These are phyloP conservation scores for Spatulosminthurus flaviceps DNA, from an alignment of 2,888 invertebrate species.

Conservation along the genomic window DNA sequence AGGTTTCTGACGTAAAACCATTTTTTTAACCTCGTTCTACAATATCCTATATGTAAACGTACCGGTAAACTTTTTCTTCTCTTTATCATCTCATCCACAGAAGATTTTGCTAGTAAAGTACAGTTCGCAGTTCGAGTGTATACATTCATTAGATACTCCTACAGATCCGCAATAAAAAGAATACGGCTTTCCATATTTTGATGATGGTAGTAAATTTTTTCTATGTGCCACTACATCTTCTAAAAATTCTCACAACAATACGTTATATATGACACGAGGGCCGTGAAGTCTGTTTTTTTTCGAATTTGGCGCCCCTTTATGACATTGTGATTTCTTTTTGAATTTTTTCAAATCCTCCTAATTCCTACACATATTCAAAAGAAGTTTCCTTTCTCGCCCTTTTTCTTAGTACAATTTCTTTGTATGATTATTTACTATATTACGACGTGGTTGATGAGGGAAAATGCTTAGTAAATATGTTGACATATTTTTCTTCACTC, in stretches of 20 bases:
- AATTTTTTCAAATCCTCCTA: too few species aligned
- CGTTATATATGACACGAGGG: background rate
- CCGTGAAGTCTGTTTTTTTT: background rate
- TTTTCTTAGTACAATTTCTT: background rate
- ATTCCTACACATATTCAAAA: too few species aligned
- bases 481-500: conserved; percentile 9
- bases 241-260: background rate
- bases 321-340: too few species aligned
- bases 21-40: conserved; percentile 14
- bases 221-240: background rate
- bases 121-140: too few species aligned
- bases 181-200: background rate
- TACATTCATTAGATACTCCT: too few species aligned
- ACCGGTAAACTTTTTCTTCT: background rate
- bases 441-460: background rate
- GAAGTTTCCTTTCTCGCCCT: too few species aligned
- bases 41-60: background rate
- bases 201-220: background rate
- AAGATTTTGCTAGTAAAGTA: too few species aligned
- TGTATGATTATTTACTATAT: too few species aligned
- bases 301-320: background rate
- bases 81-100: too few species aligned
- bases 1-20: background rate
- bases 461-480: background rate
- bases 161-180: background rate